phyloP scores from a whole-genome alignment of 2,113 vertebrate species.

The Riparia riparia region DNA sequence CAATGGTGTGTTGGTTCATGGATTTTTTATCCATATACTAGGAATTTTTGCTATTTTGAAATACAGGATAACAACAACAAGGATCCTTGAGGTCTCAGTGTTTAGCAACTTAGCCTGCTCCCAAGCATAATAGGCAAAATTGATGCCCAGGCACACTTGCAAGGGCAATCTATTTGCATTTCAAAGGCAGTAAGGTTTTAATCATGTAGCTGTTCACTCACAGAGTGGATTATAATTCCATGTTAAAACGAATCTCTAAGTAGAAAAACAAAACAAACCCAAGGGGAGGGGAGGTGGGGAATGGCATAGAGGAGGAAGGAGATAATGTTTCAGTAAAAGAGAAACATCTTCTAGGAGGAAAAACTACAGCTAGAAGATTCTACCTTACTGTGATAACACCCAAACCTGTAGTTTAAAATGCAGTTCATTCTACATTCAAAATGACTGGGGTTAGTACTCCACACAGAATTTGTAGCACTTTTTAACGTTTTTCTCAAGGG shows the following conservation, averaged over 20 bases:
- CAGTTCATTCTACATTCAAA: not conserved
- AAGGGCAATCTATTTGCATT: not conserved
- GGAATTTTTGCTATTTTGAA: not conserved
- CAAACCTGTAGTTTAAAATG: not conserved
- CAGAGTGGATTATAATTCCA: not conserved
- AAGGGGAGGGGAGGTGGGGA: fast-evolving
- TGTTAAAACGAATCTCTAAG: not conserved
- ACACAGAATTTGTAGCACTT: not conserved
- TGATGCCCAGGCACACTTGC: not conserved
- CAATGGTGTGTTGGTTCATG: not conserved
- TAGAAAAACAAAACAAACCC: not conserved
- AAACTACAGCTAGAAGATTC: not conserved
- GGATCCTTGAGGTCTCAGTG: not conserved
- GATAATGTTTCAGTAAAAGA: not conserved
- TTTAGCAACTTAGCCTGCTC: not conserved
- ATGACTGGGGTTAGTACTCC: not conserved
- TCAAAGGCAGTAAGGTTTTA: not conserved
- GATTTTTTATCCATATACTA: not conserved
- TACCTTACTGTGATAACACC: not conserved
- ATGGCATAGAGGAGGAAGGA: fast-evolving
- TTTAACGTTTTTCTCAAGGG: not conserved
- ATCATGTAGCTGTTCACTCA: not conserved
- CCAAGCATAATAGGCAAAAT: not conserved
- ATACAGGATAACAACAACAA: not conserved
- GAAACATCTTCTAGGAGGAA: not conserved